Conservation (phyloP, 2,888 invertebrate species). For the Sinhomidia bicolor region DNA sequence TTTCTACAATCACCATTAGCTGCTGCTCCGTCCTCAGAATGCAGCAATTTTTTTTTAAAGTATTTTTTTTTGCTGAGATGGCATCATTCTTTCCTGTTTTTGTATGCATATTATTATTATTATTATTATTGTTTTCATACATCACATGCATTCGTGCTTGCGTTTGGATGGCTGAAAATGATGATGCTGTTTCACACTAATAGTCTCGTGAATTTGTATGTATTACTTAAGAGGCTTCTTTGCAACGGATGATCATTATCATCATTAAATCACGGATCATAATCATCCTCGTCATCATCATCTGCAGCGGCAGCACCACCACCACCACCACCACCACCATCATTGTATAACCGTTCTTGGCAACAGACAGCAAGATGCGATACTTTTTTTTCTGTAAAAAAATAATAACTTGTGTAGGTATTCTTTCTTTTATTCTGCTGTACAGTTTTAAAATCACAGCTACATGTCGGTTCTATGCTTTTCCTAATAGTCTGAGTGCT, state of each 20-base stretch:
- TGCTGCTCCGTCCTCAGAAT: too few species aligned
- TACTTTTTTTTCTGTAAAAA: neutral
- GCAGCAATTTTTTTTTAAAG: neutral
- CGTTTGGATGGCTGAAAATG: neutral
- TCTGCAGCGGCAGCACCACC: too few species aligned
- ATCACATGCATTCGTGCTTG: neutral
- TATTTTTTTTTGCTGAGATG: neutral
- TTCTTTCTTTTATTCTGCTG: neutral
- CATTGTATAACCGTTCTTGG: slow-evolving; percentile 43
- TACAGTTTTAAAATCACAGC: neutral
- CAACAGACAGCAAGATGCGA: slow-evolving; percentile 22
- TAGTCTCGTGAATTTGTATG: neutral
- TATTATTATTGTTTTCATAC: neutral
- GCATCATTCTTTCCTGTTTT: neutral
- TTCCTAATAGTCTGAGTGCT: neutral
- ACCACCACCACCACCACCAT: neutral
- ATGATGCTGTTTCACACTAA: slow-evolving; percentile 33
- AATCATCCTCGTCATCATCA: slow-evolving; percentile 27
- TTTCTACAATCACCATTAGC: too few species aligned
- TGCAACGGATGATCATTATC: slow-evolving; percentile 50
- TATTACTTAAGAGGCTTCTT: neutral
- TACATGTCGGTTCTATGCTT: neutral
- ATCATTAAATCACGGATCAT: slow-evolving; percentile 52
- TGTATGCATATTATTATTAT: neutral
- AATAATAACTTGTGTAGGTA: neutral